Base-by-base conservation (phyloP, 2,113 vertebrate genomes). In the Urocolius indicus region DNA sequence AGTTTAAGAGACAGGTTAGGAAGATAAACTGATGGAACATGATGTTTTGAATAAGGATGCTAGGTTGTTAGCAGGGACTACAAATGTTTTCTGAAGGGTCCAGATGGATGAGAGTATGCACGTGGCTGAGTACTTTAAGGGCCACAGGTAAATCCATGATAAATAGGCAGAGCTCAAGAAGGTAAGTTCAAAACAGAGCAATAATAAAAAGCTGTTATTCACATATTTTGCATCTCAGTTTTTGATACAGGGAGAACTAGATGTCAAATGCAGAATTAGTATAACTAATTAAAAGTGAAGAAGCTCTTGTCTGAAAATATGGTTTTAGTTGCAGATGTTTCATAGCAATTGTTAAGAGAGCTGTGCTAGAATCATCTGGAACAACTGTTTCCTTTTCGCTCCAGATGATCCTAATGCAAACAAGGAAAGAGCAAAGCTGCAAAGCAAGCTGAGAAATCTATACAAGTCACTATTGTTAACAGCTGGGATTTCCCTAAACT, bases 401-500 rank as follows among this genome's bases (percentile, higher is more conserved):
- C 43, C 58, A 43, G 32, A 17, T 76, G 43, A 81, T 83, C 43
- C 23, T 84, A 63, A 34, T 34, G 21, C 19, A 61, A 84, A 78
- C 21, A 61, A 55, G 45, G 38, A 59, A 72, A 38, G 43, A 51
- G 15, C 27, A 86, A 66, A 84, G 48, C 2, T 16, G 57, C 6
- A 29, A 3, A 52, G 59, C 59, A 84, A 81, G 45, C 51, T 65
- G 52, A 77, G 48, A 71, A 76, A 74, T 84, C 80, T 78, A 0
- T 94, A 22, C 5, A 59, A 68, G 51, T 76, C 38, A 20, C 10
- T 84, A 43, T 54, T 87, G 54, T 52, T 75, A 78, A 81, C 51
- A 85, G 65, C 48, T 94, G 73, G 88, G 89, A 76, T 94, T 97
- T 96, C 82, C 91, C 71, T 52, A 30, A 87, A 82, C 45, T 75